phyloP scores from a whole-genome alignment of 2,113 vertebrate species.

The Myanophis thanlyinensis region DNA sequence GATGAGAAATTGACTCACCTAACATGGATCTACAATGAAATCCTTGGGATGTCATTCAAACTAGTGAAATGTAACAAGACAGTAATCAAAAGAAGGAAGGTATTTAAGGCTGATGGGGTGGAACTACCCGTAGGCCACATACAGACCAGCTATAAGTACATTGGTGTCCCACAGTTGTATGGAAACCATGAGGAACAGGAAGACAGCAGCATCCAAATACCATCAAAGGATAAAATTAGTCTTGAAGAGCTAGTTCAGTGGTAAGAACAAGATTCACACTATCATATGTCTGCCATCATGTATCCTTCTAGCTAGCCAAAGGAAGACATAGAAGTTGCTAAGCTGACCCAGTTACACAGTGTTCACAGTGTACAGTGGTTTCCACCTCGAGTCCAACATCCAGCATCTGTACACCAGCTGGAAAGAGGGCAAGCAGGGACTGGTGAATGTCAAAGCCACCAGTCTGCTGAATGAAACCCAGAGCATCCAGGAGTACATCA shows the following conservation, averaged over 20 bases:
- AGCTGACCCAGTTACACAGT: background rate
- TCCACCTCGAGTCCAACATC: too few relatives aligned
- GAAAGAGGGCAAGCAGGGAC: background rate
- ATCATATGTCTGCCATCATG: background rate
- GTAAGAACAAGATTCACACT: background rate
- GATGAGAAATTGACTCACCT: background rate
- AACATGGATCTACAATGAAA: background rate
- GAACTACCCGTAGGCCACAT: background rate
- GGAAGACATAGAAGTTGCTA: background rate
- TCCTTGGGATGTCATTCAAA: background rate
- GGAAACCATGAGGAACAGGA: background rate
- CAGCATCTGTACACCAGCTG: too few relatives aligned
- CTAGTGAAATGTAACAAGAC: background rate
- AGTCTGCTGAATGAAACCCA: background rate
- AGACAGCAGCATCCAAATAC: background rate
- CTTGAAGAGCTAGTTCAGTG: background rate
- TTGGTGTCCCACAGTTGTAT: background rate
- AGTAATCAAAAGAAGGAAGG: background rate
- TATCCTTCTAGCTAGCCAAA: background rate
- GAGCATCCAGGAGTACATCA: background rate
- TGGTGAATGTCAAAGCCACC: background rate
- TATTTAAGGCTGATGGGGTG: background rate
- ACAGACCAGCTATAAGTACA: background rate
- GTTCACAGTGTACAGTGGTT: background rate
- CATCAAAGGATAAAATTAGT: background rate